These are phyloP conservation scores for Scatophagus argus DNA, from an alignment of 2,113 vertebrate species.

Conservation along the genomic window DNA sequence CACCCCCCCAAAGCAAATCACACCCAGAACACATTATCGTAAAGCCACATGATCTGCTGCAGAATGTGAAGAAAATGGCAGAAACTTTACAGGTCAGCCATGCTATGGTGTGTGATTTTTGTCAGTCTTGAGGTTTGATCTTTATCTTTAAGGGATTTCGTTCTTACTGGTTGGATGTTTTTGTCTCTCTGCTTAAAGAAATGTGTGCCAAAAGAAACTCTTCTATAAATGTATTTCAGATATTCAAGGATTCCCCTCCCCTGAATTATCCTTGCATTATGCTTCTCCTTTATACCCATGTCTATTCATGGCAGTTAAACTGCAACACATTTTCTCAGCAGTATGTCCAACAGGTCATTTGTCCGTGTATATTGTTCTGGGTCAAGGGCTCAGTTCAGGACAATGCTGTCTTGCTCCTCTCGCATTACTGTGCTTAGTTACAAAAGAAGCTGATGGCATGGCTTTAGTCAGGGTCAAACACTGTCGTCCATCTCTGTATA, in stretches of 20 bases:
- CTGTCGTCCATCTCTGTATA: conserved; percentile 58
- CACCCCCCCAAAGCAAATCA: too few species aligned
- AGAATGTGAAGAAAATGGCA: neutral
- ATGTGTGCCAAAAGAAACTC: neutral
- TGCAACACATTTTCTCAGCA: conserved; percentile 39
- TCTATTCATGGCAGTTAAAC: conserved; percentile 34
- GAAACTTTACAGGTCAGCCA: conserved; percentile 10
- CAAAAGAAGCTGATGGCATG: conserved; percentile 80
- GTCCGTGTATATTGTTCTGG: conserved; percentile 54
- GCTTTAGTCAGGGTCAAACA: conserved; percentile 71
- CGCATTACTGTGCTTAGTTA: conserved; percentile 77
- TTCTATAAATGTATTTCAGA: neutral
- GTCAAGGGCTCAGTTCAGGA: conserved; percentile 76
- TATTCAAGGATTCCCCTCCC: neutral
- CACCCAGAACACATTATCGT: conserved; percentile 39
- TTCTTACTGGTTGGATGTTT: neutral
- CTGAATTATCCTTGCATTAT: neutral
- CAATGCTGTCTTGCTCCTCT: conserved; percentile 75
- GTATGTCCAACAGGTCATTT: conserved; percentile 42
- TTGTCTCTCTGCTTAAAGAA: neutral
- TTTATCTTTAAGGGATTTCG: conserved; percentile 6
- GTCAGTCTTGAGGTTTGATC: neutral
- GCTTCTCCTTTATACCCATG: conserved; percentile 27
- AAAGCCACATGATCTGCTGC: neutral
- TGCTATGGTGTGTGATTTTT: neutral